Evolutionary conservation across 1,140 invertebrate species (phyloP).

Genomic region (Wasmannia auropunctata): DNA sequence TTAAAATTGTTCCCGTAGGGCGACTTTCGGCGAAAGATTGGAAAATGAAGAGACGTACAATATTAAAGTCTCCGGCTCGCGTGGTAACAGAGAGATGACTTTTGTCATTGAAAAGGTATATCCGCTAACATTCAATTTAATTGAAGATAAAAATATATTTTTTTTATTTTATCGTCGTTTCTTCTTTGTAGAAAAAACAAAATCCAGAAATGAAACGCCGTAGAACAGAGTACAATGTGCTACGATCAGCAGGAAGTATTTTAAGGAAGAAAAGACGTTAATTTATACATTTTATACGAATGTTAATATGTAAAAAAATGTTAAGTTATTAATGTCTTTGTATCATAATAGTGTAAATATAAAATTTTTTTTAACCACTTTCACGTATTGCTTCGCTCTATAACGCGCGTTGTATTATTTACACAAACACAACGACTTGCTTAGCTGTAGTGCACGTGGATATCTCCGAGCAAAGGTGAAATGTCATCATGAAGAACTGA

Average conservation of each 20-base stretch:
- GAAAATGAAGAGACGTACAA: conserved; percentile 85
- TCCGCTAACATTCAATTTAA: background rate
- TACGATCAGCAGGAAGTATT: conserved; percentile 88
- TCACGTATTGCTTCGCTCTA: background rate
- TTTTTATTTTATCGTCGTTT: conserved; percentile 14
- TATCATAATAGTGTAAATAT: conserved; percentile 22
- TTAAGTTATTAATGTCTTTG: conserved; percentile 32
- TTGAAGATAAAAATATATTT: background rate
- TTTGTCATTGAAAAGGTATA: conserved; percentile 88
- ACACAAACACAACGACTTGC: conserved; percentile 65
- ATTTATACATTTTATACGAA: background rate
- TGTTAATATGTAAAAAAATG: conserved; percentile 3
- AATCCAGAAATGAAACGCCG: conserved; percentile 86
- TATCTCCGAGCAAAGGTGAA: conserved; percentile 80
- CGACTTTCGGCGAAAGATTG: conserved; percentile 90
- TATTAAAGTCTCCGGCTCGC: conserved; percentile 87
- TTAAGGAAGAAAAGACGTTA: conserved; percentile 74
- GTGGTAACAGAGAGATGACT: conserved; percentile 92
- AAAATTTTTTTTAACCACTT: background rate
- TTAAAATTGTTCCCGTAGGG: conserved; percentile 84
- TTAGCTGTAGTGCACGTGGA: conserved; percentile 56
- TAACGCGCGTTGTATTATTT: background rate
- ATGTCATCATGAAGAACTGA: conserved; percentile 78
- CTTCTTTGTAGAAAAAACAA: conserved; percentile 63
- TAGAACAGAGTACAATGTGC: conserved; percentile 90